Conservation (phyloP, 2,113 vertebrate species). For the Nesospiza acunhae region DNA sequence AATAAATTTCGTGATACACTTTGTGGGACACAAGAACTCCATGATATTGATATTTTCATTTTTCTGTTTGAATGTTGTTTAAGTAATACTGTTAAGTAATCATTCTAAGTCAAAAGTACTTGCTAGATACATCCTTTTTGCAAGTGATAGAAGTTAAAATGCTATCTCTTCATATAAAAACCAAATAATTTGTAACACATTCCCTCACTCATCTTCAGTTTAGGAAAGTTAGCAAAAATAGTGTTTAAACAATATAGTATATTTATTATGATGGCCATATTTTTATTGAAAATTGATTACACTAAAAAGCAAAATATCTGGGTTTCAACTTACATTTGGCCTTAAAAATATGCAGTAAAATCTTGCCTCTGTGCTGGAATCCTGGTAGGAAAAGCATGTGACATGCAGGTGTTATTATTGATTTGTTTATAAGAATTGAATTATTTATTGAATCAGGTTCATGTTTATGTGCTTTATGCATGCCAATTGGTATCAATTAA, state of each 20-base stretch:
- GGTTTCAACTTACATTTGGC: not conserved
- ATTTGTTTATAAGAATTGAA: not conserved
- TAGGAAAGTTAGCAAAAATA: not conserved
- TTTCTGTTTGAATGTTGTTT: slow-evolving; percentile 38
- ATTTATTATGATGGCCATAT: not conserved
- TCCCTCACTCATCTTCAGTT: not conserved
- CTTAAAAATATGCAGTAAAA: not conserved
- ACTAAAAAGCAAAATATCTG: not conserved
- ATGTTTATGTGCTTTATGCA: not conserved
- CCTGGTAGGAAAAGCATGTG: not conserved
- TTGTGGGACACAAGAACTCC: slow-evolving; percentile 50
- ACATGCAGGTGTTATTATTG: not conserved
- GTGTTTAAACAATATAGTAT: not conserved
- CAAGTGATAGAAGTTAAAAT: not conserved
- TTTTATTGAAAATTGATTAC: not conserved
- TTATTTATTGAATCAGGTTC: not conserved
- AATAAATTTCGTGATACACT: slow-evolving; percentile 52
- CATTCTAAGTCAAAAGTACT: not conserved
- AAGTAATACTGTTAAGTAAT: slow-evolving; percentile 5
- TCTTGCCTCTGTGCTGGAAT: not conserved
- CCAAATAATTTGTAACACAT: not conserved
- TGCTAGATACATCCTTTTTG: not conserved
- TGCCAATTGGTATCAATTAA: not conserved
- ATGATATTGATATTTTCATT: slow-evolving; percentile 37
- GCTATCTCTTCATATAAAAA: not conserved